phyloP scores from a whole-genome alignment of 2,888 invertebrate species.

The Saturnia pavonia region DNA sequence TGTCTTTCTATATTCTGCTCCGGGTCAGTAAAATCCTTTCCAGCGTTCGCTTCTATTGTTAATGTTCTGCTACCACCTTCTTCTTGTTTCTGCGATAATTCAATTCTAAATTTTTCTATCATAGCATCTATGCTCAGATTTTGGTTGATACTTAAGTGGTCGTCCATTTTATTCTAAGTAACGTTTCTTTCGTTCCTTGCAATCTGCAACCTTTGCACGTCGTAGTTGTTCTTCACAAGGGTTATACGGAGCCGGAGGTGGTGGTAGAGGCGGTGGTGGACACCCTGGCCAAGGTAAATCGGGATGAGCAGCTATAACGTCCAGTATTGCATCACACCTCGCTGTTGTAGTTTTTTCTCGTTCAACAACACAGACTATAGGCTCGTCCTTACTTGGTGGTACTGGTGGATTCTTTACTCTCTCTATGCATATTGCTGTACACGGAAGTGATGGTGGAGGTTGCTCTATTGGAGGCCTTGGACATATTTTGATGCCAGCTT shows the following conservation, averaged over 20 bases:
- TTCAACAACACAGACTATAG: conserved; percentile 46
- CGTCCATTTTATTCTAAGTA: conserved; percentile 54
- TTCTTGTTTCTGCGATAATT: conserved; percentile 32
- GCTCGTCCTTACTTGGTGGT: conserved; percentile 25
- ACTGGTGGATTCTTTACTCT: conserved; percentile 56
- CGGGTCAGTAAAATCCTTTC: conserved; percentile 24
- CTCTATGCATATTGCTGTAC: conserved; percentile 57
- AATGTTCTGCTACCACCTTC: conserved; percentile 39
- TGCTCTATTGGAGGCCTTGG: conserved; percentile 40
- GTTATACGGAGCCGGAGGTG: conserved; percentile 45
- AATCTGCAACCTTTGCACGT: conserved; percentile 38
- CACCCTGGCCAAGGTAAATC: conserved; percentile 49
- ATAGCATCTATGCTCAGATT: conserved; percentile 27
- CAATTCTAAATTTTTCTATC: conserved; percentile 36
- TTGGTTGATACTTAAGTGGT: conserved; percentile 15
- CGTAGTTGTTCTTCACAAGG: conserved; percentile 51
- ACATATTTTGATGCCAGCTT: conserved; percentile 56
- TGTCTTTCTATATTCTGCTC: conserved; percentile 48
- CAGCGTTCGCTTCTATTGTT: conserved; percentile 34
- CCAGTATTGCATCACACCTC: conserved; percentile 49
- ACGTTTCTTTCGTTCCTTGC: conserved; percentile 52
- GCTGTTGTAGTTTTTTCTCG: conserved; percentile 42
- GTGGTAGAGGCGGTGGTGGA: conserved; percentile 43
- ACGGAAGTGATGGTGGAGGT: conserved; percentile 42
- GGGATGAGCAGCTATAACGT: conserved; percentile 35